These are phyloP conservation scores for Chironomus tentans DNA, from an alignment of 2,888 invertebrate genomes.

Conservation along the genomic window DNA sequence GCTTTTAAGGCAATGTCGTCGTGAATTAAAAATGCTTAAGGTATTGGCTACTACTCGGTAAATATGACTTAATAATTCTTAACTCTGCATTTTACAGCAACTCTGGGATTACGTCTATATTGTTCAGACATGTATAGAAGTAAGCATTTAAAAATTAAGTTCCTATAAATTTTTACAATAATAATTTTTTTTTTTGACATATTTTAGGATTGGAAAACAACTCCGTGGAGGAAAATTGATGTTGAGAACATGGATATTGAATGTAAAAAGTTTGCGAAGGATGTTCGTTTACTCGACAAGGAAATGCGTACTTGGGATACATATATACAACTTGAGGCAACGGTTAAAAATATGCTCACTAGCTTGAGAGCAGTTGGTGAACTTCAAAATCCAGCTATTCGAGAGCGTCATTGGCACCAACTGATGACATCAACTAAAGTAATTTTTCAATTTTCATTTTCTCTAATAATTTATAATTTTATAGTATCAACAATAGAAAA, in stretches of 20 bases:
- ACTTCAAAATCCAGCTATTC: slow-evolving; percentile 89
- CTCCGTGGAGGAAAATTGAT: slow-evolving; percentile 93
- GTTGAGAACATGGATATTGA: slow-evolving; percentile 98
- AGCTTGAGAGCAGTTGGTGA: slow-evolving; percentile 91
- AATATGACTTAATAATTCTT: neutral
- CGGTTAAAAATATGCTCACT: slow-evolving; percentile 93
- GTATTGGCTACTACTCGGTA: slow-evolving; percentile 42
- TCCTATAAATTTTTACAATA: no score
- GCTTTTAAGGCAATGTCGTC: slow-evolving; percentile 79
- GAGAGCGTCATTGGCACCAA: slow-evolving; percentile 95
- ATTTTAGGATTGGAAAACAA: slow-evolving; percentile 79
- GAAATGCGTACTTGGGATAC: slow-evolving; percentile 95
- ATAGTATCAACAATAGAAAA: neutral
- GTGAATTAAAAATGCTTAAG: slow-evolving; percentile 80
- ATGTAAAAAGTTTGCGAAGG: slow-evolving; percentile 95
- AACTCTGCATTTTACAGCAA: slow-evolving; percentile 51
- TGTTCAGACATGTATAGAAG: slow-evolving; percentile 78
- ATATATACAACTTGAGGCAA: slow-evolving; percentile 77
- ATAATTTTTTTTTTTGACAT: no score
- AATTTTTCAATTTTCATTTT: neutral
- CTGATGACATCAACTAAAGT: slow-evolving; percentile 94
- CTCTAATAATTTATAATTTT: neutral
- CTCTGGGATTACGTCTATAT: slow-evolving; percentile 92
- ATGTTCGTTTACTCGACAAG: slow-evolving; percentile 82
- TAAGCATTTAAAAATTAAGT: neutral